Percentiles rank a stretch among this genome's conserved stretches.
Evolutionary conservation across 1,140 invertebrate genomes (phyloP).

Genomic region (Sminthurinus signatus): DNA sequence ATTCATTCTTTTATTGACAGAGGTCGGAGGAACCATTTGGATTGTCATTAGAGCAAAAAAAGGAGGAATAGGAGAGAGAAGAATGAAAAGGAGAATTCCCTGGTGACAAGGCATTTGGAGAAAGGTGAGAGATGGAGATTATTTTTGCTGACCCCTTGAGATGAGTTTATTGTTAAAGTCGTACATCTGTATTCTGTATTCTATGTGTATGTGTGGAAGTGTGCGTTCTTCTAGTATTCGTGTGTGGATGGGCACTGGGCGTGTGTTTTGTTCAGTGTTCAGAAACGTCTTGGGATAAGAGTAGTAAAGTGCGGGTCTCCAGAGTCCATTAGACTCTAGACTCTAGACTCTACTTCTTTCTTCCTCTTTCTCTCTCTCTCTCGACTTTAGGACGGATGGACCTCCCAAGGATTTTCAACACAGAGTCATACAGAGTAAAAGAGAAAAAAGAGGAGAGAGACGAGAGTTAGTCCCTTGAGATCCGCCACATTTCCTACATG

Average conservation of each 20-base stretch:
- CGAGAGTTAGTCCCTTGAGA: conserved; percentile 14
- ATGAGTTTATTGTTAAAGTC: not conserved
- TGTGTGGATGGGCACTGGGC: too few relatives aligned
- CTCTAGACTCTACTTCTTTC: too few relatives aligned
- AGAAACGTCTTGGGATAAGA: not conserved
- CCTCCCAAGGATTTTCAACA: conserved; percentile 12
- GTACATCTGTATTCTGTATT: too few relatives aligned
- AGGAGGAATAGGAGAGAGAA: too few relatives aligned
- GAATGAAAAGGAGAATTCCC: not conserved
- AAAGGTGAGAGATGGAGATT: not conserved
- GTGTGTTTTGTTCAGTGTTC: not conserved
- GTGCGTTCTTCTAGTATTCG: too few relatives aligned
- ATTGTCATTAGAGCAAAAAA: too few relatives aligned
- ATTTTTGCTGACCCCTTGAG: conserved; percentile 1
- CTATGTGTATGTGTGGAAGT: too few relatives aligned
- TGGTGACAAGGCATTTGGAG: not conserved
- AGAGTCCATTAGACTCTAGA: not conserved
- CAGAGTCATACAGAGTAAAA: not conserved
- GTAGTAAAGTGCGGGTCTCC: conserved; percentile 5
- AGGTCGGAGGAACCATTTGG: too few relatives aligned
- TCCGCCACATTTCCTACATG: not conserved
- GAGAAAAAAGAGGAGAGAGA: too few relatives aligned
- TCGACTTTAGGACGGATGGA: not conserved
- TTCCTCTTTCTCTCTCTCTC: too few relatives aligned
- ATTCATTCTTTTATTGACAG: too few relatives aligned